Conservation (phyloP, 2,797 vertebrate genomes). For the Acanthornis magna region DNA sequence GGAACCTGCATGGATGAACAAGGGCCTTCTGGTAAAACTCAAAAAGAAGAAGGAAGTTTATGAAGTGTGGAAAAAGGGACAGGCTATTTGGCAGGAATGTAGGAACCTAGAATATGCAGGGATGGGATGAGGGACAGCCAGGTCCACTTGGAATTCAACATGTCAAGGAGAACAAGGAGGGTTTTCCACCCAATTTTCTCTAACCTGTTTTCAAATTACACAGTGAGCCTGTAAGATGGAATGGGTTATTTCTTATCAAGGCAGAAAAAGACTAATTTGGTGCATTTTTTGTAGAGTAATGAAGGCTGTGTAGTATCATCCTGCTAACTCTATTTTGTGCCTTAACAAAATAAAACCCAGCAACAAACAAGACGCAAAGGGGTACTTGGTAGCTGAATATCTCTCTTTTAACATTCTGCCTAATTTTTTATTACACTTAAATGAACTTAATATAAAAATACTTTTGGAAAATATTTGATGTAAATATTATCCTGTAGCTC, state of each 20-base stretch:
- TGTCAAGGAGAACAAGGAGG: background rate
- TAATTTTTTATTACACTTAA: background rate
- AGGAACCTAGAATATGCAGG: accelerated
- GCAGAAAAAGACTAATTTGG: background rate
- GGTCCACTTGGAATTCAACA: background rate
- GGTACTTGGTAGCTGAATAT: background rate
- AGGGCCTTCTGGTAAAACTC: background rate
- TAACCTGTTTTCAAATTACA: background rate
- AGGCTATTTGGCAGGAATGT: background rate
- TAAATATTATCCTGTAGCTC: background rate
- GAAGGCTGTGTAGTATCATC: background rate
- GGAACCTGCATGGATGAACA: background rate
- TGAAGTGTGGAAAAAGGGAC: accelerated
- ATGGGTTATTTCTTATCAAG: background rate
- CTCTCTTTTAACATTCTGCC: background rate
- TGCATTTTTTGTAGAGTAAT: background rate
- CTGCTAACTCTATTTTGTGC: background rate
- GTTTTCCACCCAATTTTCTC: background rate
- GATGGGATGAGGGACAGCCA: background rate
- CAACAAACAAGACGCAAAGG: background rate
- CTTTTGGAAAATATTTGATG: background rate
- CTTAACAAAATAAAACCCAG: background rate
- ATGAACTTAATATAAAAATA: background rate
- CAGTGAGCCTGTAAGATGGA: background rate
- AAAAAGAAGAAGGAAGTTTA: background rate